These are phyloP conservation scores for Onthophagus taurus DNA, from an alignment of 1,140 invertebrate genomes.

Conservation along the genomic window DNA sequence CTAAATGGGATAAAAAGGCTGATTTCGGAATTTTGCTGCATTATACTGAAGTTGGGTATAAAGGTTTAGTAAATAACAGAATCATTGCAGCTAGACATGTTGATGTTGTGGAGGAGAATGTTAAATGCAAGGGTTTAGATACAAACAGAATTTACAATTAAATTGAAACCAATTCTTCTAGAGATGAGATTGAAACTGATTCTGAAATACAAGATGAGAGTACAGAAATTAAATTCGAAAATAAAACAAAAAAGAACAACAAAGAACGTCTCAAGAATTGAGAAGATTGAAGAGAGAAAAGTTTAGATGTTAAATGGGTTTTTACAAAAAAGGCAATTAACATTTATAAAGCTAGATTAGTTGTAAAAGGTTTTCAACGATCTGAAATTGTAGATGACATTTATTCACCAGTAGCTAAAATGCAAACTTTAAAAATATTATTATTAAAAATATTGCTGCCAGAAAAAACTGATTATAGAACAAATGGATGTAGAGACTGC, in stretches of 20 bases:
- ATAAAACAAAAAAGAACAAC: background rate
- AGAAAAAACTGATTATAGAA: constrained; percentile 9
- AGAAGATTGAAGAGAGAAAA: background rate
- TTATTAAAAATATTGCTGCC: constrained; percentile 4
- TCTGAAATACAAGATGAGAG: background rate
- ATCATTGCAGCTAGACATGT: constrained; percentile 13
- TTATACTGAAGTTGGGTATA: constrained; percentile 25
- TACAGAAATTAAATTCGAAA: background rate
- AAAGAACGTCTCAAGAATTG: background rate
- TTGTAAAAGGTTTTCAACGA: constrained; percentile 36
- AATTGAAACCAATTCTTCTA: too few species aligned
- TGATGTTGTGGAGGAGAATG: constrained; percentile 4
- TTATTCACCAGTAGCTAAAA: constrained; percentile 12
- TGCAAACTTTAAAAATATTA: constrained; percentile 15
- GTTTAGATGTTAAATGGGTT: constrained; percentile 26
- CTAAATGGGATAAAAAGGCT: constrained; percentile 8
- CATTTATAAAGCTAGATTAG: constrained; percentile 36
- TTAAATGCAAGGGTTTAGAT: constrained; percentile 4
- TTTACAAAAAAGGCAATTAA: constrained; percentile 29
- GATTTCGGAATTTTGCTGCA: constrained; percentile 16
- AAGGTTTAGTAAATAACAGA: constrained; percentile 14
- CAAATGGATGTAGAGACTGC: constrained; percentile 37
- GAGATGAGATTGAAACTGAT: too few species aligned
- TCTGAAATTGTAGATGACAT: constrained; percentile 8
- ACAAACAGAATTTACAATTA: too few species aligned